phyloP scores from a whole-genome alignment of 1,140 invertebrate genomes.

The Cherax quadricarinatus region DNA sequence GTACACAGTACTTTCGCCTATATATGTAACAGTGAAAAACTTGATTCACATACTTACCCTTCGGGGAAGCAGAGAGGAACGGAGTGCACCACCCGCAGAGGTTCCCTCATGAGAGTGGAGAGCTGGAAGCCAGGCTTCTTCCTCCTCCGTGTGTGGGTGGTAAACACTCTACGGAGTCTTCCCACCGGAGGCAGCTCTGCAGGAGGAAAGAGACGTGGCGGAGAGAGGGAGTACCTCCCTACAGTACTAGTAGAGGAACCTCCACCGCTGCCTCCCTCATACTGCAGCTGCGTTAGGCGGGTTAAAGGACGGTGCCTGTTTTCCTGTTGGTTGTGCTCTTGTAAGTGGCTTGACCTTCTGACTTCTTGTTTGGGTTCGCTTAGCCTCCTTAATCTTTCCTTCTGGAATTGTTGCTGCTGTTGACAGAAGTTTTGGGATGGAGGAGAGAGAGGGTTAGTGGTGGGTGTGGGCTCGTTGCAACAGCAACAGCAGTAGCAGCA shows the following conservation, averaged over 20 bases:
- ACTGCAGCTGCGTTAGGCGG: slow-evolving; percentile 41
- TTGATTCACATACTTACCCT: slow-evolving; percentile 68
- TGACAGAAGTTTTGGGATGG: background rate
- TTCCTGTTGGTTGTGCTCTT: background rate
- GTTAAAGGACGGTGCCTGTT: slow-evolving; percentile 50
- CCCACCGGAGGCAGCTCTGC: slow-evolving; percentile 73
- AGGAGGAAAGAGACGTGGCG: slow-evolving; percentile 55
- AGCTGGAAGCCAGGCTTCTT: slow-evolving; percentile 76
- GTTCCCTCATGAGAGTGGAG: slow-evolving; percentile 77
- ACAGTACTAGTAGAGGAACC: slow-evolving; percentile 9
- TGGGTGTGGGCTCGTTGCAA: background rate
- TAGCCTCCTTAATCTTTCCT: background rate
- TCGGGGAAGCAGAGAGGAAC: slow-evolving; percentile 77
- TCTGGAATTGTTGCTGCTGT: background rate
- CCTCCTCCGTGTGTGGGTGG: slow-evolving; percentile 76
- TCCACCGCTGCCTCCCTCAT: slow-evolving; percentile 6
- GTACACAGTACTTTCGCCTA: too few relatives aligned
- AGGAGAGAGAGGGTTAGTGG: background rate
- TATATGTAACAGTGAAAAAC: too few relatives aligned
- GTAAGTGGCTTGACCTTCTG: background rate
- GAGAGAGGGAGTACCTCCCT: slow-evolving; percentile 55
- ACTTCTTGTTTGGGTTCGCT: background rate
- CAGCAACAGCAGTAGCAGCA: slow-evolving; percentile 23
- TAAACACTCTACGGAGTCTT: slow-evolving; percentile 77
- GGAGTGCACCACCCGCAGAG: slow-evolving; percentile 77